Evolutionary conservation across 2,797 vertebrate species (phyloP).

Genomic region (Coregonus ussuriensis): DNA sequence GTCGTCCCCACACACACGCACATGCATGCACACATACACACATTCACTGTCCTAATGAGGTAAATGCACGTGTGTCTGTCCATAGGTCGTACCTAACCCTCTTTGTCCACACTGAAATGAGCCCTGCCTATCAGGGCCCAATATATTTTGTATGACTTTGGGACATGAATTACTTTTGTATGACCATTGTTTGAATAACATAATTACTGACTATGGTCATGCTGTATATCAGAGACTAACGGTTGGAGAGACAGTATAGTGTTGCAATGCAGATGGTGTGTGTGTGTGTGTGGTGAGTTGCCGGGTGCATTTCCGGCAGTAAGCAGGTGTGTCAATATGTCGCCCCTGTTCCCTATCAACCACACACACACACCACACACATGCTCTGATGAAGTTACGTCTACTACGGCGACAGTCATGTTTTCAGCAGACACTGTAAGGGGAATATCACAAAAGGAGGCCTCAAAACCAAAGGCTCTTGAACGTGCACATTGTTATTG

Average conservation of each 20-base stretch:
- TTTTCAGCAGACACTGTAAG: slow-evolving; percentile 35
- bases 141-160: neutral
- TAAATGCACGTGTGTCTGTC: neutral
- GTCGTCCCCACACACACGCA: too few relatives aligned
- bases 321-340: slow-evolving; percentile 58
- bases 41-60: neutral
- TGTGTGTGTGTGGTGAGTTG: neutral
- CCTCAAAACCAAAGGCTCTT: slow-evolving; percentile 12
- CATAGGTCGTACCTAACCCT: neutral
- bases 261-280: slow-evolving; percentile 46
- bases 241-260: slow-evolving; percentile 14
- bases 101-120: neutral
- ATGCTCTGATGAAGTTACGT: slow-evolving; percentile 54
- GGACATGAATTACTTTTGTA: neutral
- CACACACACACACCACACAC: slow-evolving; percentile 24
- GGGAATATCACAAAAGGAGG: slow-evolving; percentile 60
- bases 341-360: slow-evolving; percentile 34
- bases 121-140: neutral
- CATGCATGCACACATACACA: neutral
- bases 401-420: slow-evolving; percentile 45
- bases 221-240: neutral
- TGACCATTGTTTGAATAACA: neutral
- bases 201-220: neutral
- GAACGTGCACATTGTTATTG: too few relatives aligned
- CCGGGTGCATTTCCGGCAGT: slow-evolving; percentile 55